Evolutionary conservation across 2,888 invertebrate species (phyloP).

Genomic region (Cheilosia vernalis): DNA sequence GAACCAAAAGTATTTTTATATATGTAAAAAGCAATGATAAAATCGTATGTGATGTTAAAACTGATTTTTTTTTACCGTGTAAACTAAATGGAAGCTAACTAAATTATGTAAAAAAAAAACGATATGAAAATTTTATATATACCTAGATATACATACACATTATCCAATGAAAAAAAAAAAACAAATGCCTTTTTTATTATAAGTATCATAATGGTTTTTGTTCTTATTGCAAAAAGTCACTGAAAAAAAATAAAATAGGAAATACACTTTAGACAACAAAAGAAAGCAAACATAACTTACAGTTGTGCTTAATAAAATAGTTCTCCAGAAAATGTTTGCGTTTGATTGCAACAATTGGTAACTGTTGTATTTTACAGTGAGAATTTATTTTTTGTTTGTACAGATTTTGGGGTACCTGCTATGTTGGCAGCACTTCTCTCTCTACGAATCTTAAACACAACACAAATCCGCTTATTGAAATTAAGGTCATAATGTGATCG

Average conservation of each 20-base stretch:
- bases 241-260: not conserved
- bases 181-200: constrained; percentile 54
- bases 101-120: constrained; percentile 58
- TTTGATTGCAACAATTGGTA: not conserved
- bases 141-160: constrained; percentile 61
- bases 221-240: constrained; percentile 21
- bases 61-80: constrained; percentile 70
- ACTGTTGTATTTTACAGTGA: not conserved
- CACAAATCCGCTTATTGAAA: too few relatives aligned
- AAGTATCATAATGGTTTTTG: constrained; percentile 34
- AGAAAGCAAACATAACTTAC: not conserved
- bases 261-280: not conserved
- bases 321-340: not conserved
- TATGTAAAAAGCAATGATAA: constrained; percentile 74
- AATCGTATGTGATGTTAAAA: constrained; percentile 74
- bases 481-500: too few relatives aligned
- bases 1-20: constrained; percentile 74
- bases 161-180: constrained; percentile 46
- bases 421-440: too few relatives aligned
- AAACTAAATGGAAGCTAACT: constrained; percentile 68
- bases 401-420: too few relatives aligned
- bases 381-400: not conserved
- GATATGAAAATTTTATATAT: constrained; percentile 67
- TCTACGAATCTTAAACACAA: too few relatives aligned
- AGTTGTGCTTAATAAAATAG: constrained; percentile 30